Conservation (phyloP, 2,113 vertebrate species). For the Delphinapterus leucas region DNA sequence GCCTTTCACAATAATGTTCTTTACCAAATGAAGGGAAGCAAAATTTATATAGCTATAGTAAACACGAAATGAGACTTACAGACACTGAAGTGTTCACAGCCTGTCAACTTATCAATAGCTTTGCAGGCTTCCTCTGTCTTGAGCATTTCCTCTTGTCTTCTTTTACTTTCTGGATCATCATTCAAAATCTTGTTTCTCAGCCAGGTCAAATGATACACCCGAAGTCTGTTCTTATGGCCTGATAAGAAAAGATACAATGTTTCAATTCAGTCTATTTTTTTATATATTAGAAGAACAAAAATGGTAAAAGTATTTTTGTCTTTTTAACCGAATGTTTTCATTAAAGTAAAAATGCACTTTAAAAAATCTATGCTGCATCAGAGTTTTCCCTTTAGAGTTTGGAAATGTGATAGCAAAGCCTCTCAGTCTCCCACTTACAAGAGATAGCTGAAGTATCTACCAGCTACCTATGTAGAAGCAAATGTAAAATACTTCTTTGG, state of each 20-base stretch:
- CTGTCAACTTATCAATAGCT: constrained; percentile 94
- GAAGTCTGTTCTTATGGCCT: constrained; percentile 97
- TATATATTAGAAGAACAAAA: constrained; percentile 20
- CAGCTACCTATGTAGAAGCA: not conserved
- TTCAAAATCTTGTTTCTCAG: constrained; percentile 95
- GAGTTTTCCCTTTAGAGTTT: not conserved
- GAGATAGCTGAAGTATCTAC: not conserved
- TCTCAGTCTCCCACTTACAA: not conserved
- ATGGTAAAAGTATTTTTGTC: not conserved
- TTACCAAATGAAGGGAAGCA: constrained; percentile 24
- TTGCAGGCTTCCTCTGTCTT: constrained; percentile 86
- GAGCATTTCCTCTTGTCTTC: constrained; percentile 83
- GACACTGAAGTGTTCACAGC: constrained; percentile 97
- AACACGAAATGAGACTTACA: constrained; percentile 83
- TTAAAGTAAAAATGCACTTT: constrained; percentile 1
- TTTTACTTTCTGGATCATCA: constrained; percentile 95
- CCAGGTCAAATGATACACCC: constrained; percentile 96
- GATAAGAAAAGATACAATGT: constrained; percentile 1
- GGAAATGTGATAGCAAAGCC: not conserved
- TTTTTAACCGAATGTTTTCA: not conserved
- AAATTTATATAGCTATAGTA: not conserved
- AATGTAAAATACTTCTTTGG: not conserved
- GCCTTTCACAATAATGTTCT: not conserved
- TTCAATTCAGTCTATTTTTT: constrained; percentile 29
- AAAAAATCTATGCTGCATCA: not conserved